phyloP scores from a whole-genome alignment of 2,888 invertebrate species.

The Hetaerina titia region DNA sequence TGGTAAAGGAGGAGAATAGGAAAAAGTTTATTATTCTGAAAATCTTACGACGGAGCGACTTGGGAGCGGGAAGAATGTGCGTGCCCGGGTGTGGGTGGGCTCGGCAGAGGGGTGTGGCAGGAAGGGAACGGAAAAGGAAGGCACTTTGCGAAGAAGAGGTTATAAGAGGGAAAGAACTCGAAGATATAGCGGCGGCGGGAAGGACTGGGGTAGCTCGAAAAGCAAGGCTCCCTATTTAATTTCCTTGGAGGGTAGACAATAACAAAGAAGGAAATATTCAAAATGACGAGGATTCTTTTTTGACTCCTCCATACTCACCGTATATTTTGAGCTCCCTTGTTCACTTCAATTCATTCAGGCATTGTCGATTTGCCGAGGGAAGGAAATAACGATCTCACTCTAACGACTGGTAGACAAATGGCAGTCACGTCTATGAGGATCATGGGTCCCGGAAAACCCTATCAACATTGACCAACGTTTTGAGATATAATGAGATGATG shows the following conservation, averaged over 20 bases:
- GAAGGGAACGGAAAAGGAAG: neutral
- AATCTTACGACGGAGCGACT: neutral
- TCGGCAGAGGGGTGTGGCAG: neutral
- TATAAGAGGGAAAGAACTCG: neutral
- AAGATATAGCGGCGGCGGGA: neutral
- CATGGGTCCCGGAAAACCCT: too few relatives aligned
- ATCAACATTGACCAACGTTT: too few relatives aligned
- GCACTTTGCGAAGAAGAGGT: neutral
- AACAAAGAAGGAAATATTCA: neutral
- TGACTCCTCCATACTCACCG: neutral
- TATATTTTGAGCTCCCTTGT: neutral
- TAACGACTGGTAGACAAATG: too few relatives aligned
- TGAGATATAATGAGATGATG: too few relatives aligned
- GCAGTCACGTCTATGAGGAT: too few relatives aligned
- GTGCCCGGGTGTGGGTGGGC: neutral
- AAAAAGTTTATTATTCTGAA: slow-evolving; percentile 4
- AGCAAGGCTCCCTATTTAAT: neutral
- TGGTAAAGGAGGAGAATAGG: neutral
- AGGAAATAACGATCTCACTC: too few relatives aligned
- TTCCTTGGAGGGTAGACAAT: neutral
- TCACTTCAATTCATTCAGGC: neutral
- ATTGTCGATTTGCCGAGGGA: too few relatives aligned
- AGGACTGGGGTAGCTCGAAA: neutral
- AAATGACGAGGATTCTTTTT: neutral
- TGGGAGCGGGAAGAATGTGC: neutral